A percentile compares a stretch with the other conserved stretches of the same genome.
phyloP scores from a whole-genome alignment of 2,888 invertebrate genomes.

The Pegoplata infirma region DNA sequence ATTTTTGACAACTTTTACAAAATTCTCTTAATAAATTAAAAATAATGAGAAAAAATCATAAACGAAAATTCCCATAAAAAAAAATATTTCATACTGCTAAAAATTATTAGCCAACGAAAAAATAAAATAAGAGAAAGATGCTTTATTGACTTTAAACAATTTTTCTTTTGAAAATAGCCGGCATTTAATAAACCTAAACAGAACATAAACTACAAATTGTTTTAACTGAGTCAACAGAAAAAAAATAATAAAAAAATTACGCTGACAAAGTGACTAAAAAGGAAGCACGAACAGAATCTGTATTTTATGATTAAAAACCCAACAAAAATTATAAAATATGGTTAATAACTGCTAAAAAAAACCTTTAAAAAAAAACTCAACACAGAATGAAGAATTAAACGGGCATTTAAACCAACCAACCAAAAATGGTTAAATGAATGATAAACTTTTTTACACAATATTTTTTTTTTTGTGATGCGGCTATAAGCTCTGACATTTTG shows the following conservation, averaged over 20 bases:
- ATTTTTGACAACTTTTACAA: not conserved
- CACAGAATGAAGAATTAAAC: conserved; percentile 47
- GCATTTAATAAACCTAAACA: conserved; percentile 30
- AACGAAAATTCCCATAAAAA: conserved; percentile 46
- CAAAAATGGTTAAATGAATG: conserved; percentile 59
- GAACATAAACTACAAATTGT: conserved; percentile 61
- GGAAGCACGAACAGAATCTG: conserved; percentile 46
- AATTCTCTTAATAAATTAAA: conserved; percentile 29
- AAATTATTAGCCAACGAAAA: conserved; percentile 10
- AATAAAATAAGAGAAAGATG: conserved; percentile 36
- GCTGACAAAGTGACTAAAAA: conserved; percentile 59
- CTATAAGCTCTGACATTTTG: conserved; percentile 72
- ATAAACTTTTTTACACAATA: conserved; percentile 38
- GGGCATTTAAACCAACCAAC: conserved; percentile 40
- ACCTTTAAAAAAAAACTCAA: conserved; percentile 9
- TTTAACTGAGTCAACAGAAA: conserved; percentile 53
- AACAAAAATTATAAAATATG: conserved; percentile 61
- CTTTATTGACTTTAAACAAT: conserved; percentile 53
- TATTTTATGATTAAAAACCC: conserved; percentile 62
- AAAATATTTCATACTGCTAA: conserved; percentile 1
- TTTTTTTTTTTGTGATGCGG: conserved; percentile 42
- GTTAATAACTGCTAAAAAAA: conserved; percentile 50
- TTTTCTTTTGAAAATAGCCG: conserved; percentile 56
- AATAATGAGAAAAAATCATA: conserved; percentile 31
- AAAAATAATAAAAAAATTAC: conserved; percentile 43